Evolutionary conservation across 2,797 vertebrate genomes (phyloP).

Genomic region (Peromyscus aztecus): DNA sequence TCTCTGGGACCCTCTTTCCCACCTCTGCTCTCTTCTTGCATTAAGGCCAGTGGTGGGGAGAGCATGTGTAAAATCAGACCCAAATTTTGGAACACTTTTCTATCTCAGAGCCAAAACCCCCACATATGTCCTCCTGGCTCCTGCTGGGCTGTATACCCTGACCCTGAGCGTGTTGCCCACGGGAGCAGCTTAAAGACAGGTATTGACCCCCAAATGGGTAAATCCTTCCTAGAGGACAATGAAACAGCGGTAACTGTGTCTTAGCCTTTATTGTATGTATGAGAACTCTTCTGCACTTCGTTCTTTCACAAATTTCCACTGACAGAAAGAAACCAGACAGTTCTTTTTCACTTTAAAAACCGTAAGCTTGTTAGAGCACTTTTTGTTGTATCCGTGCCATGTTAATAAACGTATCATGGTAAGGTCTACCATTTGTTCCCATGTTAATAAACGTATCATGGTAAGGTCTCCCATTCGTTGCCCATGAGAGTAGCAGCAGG

Average conservation of each 20-base stretch:
- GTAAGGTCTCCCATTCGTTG: neutral
- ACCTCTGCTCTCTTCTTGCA: neutral
- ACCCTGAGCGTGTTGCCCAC: neutral
- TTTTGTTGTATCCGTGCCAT: neutral
- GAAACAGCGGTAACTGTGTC: neutral
- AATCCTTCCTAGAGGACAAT: neutral
- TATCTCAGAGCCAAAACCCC: neutral
- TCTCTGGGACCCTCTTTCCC: neutral
- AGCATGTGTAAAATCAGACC: neutral
- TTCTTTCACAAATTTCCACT: neutral
- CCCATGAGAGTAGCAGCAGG: neutral
- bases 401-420: neutral
- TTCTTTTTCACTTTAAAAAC: slow-evolving; percentile 19
- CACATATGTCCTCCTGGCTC: neutral
- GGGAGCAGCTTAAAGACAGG: neutral
- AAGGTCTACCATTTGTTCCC: neutral
- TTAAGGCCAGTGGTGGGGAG: neutral
- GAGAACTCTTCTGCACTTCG: neutral
- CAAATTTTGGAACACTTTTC: neutral
- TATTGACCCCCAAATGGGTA: neutral
- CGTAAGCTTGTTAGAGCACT: neutral
- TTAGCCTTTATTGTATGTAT: neutral
- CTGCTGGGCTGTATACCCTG: neutral
- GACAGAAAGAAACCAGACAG: neutral
- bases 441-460: neutral